Base-by-base conservation (phyloP, 2,113 vertebrate species). In the Todiramphus chloris region DNA sequence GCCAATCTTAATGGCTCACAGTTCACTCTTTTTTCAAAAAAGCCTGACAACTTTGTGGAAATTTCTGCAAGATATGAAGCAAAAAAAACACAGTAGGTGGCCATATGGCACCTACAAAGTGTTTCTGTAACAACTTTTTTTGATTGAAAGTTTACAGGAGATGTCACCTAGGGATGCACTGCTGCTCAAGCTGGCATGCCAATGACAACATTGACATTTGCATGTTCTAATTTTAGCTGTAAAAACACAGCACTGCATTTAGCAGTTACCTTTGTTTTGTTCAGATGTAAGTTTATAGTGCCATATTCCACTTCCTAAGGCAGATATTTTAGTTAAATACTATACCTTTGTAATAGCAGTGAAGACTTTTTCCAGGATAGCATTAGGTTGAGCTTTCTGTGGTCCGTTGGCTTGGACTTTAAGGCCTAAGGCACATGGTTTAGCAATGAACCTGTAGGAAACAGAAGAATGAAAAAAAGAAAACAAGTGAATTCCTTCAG, bases 341-440 rank as follows among this genome's bases (percentile, higher is more conserved):
- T 83, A 9, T 99, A 99, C 99, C 99, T 99, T 99, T 64, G 99
- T 99, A 95, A 99, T 99, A 44, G 99, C 99, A 68, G 99, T 99
- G 98, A 99, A 99, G 91, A 99, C 99, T 97, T 99, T 99, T 97
- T 99, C 99, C 98, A 99, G 96, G 93, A 99, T 99, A 62, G 99
- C 99, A 74, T 99, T 99, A 86, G 99, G 99, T 88, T 99, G 99
- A 81, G 99, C 99, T 97, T 99, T 99, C 77, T 99, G 99, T 18
- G 99, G 99, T 95, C 99, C 99, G 10, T 97, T 99, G 88, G 98
- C 98, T 98, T 99, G 99, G 91, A 99, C 99, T 97, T 99, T 99
- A 95, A 99, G 98, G 92, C 98, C 99, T 98, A 99, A 98, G 75
- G 99, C 99, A 98, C 99, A 99, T 15, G 99, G 99, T 98, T 98